Percentiles rank a stretch among this genome's conserved stretches.
phyloP scores from a whole-genome alignment of 2,113 vertebrate genomes.

The Vimba vimba region DNA sequence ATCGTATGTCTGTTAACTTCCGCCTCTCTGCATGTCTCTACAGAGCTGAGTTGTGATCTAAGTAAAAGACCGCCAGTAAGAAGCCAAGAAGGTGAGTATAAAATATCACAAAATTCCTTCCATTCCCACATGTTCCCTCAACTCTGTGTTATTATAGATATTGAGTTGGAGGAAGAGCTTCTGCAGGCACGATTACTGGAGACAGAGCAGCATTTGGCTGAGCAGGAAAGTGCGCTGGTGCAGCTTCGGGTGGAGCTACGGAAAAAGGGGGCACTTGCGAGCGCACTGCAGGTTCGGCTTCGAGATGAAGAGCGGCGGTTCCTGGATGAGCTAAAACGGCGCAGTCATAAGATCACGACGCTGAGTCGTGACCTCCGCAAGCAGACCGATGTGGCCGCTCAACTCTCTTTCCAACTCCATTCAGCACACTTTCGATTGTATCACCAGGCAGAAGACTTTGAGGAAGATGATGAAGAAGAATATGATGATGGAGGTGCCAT shows the following conservation, averaged over 20 bases:
- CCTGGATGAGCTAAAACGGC: slow-evolving; percentile 90
- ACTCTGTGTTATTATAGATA: slow-evolving; percentile 42
- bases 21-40: slow-evolving; percentile 14
- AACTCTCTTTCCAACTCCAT: slow-evolving; percentile 88
- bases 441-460: slow-evolving; percentile 61
- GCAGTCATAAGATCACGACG: slow-evolving; percentile 89
- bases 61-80: slow-evolving; percentile 74
- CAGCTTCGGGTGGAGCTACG: slow-evolving; percentile 84
- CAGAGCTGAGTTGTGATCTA: slow-evolving; percentile 78
- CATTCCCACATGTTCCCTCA: background rate
- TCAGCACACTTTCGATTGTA: slow-evolving; percentile 81
- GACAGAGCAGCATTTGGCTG: slow-evolving; percentile 81
- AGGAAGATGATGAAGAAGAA: slow-evolving; percentile 47
- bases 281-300: slow-evolving; percentile 83
- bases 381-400: slow-evolving; percentile 85
- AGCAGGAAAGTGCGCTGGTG: slow-evolving; percentile 80
- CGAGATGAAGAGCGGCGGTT: slow-evolving; percentile 87
- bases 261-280: slow-evolving; percentile 83
- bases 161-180: slow-evolving; percentile 79
- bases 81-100: slow-evolving; percentile 70
- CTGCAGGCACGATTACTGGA: slow-evolving; percentile 81
- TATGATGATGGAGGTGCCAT: slow-evolving; percentile 53
- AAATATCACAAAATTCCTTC: background rate
- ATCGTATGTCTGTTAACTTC: background rate
- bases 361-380: slow-evolving; percentile 89